Conservation (phyloP, 30 jellyfish, hydroid and myxozoan species). For the Aurelia aurita complex sp. Pacific region DNA sequence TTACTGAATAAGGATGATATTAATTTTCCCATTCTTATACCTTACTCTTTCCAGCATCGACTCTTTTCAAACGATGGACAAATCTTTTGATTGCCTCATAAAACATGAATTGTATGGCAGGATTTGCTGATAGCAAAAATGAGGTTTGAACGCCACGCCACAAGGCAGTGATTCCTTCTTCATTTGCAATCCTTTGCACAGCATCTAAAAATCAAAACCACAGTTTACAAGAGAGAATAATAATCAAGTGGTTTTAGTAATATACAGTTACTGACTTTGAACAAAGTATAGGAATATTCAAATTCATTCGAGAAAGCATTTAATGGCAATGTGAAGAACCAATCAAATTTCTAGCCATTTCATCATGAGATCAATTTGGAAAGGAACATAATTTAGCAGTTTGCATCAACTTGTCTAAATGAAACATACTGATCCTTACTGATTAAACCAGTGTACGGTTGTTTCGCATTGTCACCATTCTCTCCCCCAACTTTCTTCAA, state of each 20-base stretch:
- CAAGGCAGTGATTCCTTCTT: conserved; percentile 85
- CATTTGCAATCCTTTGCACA: conserved; percentile 45
- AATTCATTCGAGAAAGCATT: too few relatives aligned
- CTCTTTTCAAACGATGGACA: conserved; percentile 26
- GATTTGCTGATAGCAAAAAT: conserved; percentile 87
- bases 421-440: conserved; percentile 36
- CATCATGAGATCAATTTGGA: too few relatives aligned
- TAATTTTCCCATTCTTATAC: not conserved
- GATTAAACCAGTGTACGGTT: conserved; percentile 52
- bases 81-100: conserved; percentile 87
- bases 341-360: too few relatives aligned
- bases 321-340: too few relatives aligned
- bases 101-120: conserved; percentile 95
- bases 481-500: conserved; percentile 15
- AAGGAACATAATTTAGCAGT: too few relatives aligned
- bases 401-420: too few relatives aligned
- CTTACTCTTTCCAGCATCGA: conserved; percentile 32
- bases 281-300: too few relatives aligned
- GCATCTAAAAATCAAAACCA: not conserved
- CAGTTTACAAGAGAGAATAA: too few relatives aligned
- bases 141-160: conserved; percentile 96
- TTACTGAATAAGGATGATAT: too few relatives aligned
- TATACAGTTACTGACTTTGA: too few relatives aligned
- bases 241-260: too few relatives aligned
- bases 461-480: conserved; percentile 1